These are phyloP conservation scores for Alectura lathami DNA, from an alignment of 2,113 vertebrate species.

Conservation along the genomic window DNA sequence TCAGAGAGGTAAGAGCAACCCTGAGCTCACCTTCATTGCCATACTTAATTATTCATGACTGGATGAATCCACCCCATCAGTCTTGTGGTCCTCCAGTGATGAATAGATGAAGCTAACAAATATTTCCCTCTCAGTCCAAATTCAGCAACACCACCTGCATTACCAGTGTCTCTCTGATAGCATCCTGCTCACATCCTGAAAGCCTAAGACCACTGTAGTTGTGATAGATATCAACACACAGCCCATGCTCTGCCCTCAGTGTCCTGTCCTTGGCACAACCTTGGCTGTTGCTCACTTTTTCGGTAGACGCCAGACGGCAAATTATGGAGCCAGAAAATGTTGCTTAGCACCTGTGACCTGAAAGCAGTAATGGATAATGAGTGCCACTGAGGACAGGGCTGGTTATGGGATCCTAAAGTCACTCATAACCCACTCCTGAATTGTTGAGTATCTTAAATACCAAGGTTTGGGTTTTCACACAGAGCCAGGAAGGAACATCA, in stretches of 20 bases:
- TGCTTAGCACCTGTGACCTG: background rate
- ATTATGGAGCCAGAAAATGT: background rate
- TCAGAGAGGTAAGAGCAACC: background rate
- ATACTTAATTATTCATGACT: background rate
- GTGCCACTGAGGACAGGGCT: background rate
- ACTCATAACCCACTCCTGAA: background rate
- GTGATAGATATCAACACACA: rapidly evolving
- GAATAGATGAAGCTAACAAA: background rate
- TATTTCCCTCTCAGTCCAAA: background rate
- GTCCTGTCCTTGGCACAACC: background rate
- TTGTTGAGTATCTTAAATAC: background rate
- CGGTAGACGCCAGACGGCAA: background rate
- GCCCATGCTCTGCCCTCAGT: rapidly evolving
- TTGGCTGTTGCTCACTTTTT: background rate
- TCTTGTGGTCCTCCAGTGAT: background rate
- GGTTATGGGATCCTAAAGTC: background rate
- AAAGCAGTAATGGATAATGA: background rate
- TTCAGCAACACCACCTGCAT: background rate
- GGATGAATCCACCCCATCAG: background rate
- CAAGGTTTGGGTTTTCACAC: background rate
- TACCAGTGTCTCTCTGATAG: background rate
- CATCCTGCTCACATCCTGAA: background rate
- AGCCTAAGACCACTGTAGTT: background rate
- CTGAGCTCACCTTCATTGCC: background rate
- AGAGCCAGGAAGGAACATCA: background rate